Base-by-base conservation (phyloP, 2,797 vertebrate genomes). In the Mormyrops boulengeri region DNA sequence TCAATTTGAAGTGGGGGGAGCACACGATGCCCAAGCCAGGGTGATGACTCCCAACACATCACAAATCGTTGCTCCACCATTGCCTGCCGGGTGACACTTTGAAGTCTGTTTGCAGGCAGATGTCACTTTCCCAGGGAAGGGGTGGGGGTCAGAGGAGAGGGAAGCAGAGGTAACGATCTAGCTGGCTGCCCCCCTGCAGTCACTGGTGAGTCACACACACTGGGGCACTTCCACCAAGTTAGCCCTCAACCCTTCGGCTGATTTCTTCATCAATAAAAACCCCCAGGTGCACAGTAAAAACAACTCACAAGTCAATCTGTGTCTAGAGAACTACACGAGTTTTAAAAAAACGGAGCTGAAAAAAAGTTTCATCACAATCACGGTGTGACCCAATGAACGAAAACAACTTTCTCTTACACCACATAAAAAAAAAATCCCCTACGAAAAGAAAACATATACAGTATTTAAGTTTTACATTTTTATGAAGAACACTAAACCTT, bases 31-130 rank as follows among this genome's bases (percentile, higher is more conserved):
- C 85, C 90, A 88, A 77, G 89, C 89, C 38, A 26, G 34, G 50
- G 90, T 88, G 89, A 90, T 19, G 89, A 89, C 88, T 88, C 91
- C 88, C 90, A 89, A 93, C 90, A 90, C 84, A 86, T 90, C 26
- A 44, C 89, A 89, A 91, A 91, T 89, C 66, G 34, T 69, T 62
- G 88, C 90, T 26, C 62, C 60, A 66, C 69, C 88, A 92, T 91
- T 90, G 90, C 87, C 90, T 49, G 62, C 69, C 53, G 89, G 88
- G 89, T 82, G 3, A 30, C n/a, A 53, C 91, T 93, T 91, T 91
- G 91, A 90, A 90, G 91, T 88, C 85, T 89, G 90, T 91, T 89
- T 88, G 88, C 55, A 89, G 89, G 91, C 87, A 89, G 91, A 91
- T 89, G 88, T 90, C 82, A 41, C 17, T 89, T n/a, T 89, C 89